These are phyloP conservation scores for Oreochromis tanganicae DNA, from an alignment of 2,113 vertebrate genomes.

Conservation along the genomic window DNA sequence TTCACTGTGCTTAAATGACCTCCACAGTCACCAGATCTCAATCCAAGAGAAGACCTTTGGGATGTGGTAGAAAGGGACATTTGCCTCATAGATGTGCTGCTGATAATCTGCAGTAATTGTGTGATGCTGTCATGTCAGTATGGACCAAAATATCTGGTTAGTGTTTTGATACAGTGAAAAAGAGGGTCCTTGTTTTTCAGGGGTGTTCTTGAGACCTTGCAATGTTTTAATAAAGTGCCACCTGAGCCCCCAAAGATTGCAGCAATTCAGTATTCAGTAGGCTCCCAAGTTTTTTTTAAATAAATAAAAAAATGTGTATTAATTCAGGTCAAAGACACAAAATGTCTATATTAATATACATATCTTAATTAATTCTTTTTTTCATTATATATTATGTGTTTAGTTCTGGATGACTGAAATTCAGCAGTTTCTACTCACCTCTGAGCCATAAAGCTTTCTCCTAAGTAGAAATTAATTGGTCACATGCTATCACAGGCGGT, in stretches of 20 bases:
- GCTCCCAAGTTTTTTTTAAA: background rate
- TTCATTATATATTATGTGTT: background rate
- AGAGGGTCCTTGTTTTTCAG: background rate
- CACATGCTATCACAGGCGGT: conserved; percentile 24
- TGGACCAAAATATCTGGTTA: background rate
- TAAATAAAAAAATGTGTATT: background rate
- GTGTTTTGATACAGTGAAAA: background rate
- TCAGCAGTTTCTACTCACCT: background rate
- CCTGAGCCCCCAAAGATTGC: background rate
- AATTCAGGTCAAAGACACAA: background rate
- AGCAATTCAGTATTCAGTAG: background rate
- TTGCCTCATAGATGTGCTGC: background rate
- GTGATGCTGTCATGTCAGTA: background rate
- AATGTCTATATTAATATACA: background rate
- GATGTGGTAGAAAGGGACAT: background rate
- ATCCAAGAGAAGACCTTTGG: background rate
- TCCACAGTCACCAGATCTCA: background rate
- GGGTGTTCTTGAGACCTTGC: background rate
- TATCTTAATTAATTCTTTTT: background rate
- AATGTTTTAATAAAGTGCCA: background rate
- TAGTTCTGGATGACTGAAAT: conserved; percentile 4
- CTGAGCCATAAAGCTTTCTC: background rate
- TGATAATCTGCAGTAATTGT: background rate
- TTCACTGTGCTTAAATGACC: background rate
- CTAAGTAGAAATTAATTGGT: background rate